phyloP scores from a whole-genome alignment of 92 coral and sea anemone genomes.

The Parazoanthus swiftii region DNA sequence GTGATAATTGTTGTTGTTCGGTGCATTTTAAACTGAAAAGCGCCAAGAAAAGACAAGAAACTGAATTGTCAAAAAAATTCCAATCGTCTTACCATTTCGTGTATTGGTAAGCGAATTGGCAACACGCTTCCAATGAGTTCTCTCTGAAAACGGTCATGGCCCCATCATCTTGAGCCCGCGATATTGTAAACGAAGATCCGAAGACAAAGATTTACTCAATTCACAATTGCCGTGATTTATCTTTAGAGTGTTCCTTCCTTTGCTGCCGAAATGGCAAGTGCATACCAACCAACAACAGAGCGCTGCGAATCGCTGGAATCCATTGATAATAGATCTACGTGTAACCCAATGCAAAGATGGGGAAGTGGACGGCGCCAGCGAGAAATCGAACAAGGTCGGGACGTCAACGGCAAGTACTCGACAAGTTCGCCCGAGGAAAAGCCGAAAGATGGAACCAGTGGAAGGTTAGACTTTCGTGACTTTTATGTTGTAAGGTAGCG shows the following conservation, averaged over 20 bases:
- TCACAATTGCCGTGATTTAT: neutral
- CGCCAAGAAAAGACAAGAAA: no score
- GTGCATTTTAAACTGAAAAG: no score
- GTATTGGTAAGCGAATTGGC: no score
- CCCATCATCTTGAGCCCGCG: constrained; percentile 22
- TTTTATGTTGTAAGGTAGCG: neutral
- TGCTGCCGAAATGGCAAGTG: constrained; percentile 66
- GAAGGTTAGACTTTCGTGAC: constrained; percentile 15
- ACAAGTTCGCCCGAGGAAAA: constrained; percentile 32
- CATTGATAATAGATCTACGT: constrained; percentile 38
- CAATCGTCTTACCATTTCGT: no score
- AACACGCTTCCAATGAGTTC: neutral
- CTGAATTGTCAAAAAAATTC: no score
- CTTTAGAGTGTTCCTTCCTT: neutral
- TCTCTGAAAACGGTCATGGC: no score
- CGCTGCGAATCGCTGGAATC: constrained; percentile 62
- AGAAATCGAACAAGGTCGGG: constrained; percentile 35
- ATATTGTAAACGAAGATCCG: neutral
- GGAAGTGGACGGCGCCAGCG: constrained; percentile 49
- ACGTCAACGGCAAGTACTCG: constrained; percentile 1
- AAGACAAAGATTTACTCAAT: neutral
- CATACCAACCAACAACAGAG: constrained; percentile 93
- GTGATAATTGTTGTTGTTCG: no score
- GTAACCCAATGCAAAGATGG: constrained; percentile 55
- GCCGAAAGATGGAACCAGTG: constrained; percentile 26